A percentile compares a stretch with the other conserved stretches of the same genome.
These are phyloP conservation scores for Xanthia togata DNA, from an alignment of 2,888 invertebrate genomes.

Conservation along the genomic window DNA sequence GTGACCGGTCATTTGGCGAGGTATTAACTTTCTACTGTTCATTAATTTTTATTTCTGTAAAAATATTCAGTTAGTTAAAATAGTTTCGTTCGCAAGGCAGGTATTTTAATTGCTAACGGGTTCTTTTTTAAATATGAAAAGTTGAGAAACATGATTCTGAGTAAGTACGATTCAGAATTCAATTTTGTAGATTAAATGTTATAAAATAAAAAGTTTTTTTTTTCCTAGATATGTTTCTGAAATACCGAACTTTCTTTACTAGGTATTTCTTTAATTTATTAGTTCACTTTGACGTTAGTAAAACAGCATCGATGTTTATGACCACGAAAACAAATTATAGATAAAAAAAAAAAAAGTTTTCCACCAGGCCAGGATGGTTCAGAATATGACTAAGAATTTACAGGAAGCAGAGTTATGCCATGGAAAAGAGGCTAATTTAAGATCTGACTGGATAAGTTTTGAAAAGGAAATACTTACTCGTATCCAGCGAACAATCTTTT, in stretches of 20 bases:
- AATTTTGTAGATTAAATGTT: neutral
- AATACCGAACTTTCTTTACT: too few species aligned
- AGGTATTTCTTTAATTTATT: neutral
- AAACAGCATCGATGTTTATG: neutral
- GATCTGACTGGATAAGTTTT: slow-evolving; percentile 26
- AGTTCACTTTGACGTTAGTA: neutral
- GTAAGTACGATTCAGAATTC: neutral
- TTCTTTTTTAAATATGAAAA: slow-evolving; percentile 18
- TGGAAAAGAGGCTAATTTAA: slow-evolving; percentile 30
- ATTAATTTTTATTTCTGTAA: slow-evolving; percentile 57
- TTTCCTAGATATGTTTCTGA: neutral
- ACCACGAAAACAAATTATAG: neutral
- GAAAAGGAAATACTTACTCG: slow-evolving; percentile 56
- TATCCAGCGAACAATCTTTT: slow-evolving; percentile 36
- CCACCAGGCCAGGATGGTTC: neutral
- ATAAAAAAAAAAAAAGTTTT: too few species aligned
- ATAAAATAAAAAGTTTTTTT: neutral
- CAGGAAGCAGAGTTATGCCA: slow-evolving; percentile 50
- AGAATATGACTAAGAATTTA: slow-evolving; percentile 26
- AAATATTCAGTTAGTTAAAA: slow-evolving; percentile 57
- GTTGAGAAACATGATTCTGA: neutral
- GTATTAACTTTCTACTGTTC: slow-evolving; percentile 50
- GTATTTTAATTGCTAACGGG: slow-evolving; percentile 31
- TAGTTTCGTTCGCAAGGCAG: slow-evolving; percentile 43
- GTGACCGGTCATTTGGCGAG: slow-evolving; percentile 36